Evolutionary conservation across 2,797 vertebrate species (phyloP).

Genomic region (Myripristis murdjan): DNA sequence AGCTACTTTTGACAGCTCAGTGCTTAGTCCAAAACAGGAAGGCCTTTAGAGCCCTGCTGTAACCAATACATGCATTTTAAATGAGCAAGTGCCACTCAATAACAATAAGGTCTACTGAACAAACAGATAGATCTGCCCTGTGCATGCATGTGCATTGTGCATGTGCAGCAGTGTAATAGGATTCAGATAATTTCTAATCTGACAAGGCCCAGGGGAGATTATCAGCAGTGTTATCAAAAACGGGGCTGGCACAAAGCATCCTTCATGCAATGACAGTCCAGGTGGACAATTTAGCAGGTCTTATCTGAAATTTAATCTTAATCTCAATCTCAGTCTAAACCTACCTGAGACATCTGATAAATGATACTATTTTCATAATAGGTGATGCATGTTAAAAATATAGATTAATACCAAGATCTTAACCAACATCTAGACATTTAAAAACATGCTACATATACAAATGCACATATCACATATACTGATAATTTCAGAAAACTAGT

Average conservation of each 20-base stretch:
- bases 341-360: constrained; percentile 49
- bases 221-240: constrained; percentile 63
- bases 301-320: constrained; percentile 47
- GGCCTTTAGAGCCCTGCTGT: constrained; percentile 30
- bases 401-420: constrained; percentile 9
- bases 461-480: neutral
- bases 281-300: constrained; percentile 59
- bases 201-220: constrained; percentile 52
- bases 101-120: constrained; percentile 19
- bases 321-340: constrained; percentile 46
- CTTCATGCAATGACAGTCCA: constrained; percentile 37
- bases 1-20: constrained; percentile 41
- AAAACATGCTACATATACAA: too few species aligned
- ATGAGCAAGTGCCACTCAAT: constrained; percentile 15
- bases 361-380: constrained; percentile 42
- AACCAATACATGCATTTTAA: constrained; percentile 42
- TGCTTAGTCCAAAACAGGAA: constrained; percentile 58
- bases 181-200: constrained; percentile 74
- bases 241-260: constrained; percentile 29
- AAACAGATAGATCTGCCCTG: constrained; percentile 43
- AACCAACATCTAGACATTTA: neutral
- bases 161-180: constrained; percentile 61
- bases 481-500: neutral
- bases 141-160: constrained; percentile 29
- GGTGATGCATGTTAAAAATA: constrained; percentile 34